Conservation (phyloP, 2,888 invertebrate species). For the Eupithecia insigniata region DNA sequence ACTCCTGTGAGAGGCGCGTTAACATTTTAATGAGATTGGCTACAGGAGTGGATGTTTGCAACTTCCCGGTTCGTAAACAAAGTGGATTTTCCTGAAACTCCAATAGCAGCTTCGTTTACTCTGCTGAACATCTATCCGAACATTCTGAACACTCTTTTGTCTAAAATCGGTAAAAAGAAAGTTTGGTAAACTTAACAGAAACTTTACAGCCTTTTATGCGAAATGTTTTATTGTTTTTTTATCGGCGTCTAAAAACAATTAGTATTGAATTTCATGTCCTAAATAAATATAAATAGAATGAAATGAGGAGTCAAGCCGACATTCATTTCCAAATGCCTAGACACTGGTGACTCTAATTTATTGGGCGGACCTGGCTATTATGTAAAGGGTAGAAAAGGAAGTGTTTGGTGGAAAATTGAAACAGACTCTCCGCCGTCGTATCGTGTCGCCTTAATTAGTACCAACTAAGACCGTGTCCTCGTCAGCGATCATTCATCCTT, state of each 20-base stretch:
- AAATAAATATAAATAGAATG: background rate
- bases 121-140: background rate
- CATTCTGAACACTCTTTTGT: background rate
- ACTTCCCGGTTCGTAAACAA: background rate
- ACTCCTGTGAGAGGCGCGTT: background rate
- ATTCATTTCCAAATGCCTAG: background rate
- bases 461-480: constrained; percentile 37
- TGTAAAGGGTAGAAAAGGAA: background rate
- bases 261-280: background rate
- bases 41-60: background rate
- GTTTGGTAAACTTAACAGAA: no score
- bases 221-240: background rate
- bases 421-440: constrained; percentile 31
- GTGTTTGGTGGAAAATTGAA: constrained; percentile 28
- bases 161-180: background rate
- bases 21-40: constrained; percentile 1
- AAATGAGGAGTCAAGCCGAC: background rate
- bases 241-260: background rate
- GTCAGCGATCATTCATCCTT: constrained; percentile 46
- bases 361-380: background rate
- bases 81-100: background rate
- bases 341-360: constrained; percentile 5
- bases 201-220: background rate
- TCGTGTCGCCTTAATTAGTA: constrained; percentile 55
- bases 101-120: background rate